Conservation (phyloP, 2,888 invertebrate species). For the Antheraea assamensis region DNA sequence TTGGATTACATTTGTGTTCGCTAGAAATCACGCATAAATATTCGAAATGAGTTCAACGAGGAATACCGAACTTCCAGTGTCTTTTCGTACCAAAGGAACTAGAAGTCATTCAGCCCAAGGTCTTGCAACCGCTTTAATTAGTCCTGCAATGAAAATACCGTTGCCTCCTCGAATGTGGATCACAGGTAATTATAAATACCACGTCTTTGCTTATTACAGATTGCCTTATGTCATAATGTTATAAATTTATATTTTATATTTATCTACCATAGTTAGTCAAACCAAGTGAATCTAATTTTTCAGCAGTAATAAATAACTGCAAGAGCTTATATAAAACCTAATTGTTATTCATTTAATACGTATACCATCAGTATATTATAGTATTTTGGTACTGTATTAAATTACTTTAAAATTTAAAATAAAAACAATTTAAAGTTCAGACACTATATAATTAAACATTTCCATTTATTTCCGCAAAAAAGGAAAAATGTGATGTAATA, state of each 20-base stretch:
- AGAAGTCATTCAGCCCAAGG: slow-evolving; percentile 77
- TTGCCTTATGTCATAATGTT: background rate
- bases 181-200: slow-evolving; percentile 56
- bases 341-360: background rate
- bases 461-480: background rate
- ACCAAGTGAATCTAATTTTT: background rate
- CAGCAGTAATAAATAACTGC: background rate
- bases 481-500: background rate
- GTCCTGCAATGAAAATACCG: slow-evolving; percentile 75
- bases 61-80: slow-evolving; percentile 46
- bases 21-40: slow-evolving; percentile 46
- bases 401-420: background rate
- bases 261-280: background rate
- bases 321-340: background rate
- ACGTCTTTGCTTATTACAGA: background rate
- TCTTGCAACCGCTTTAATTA: slow-evolving; percentile 58
- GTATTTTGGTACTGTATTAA: background rate
- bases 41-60: slow-evolving; percentile 56
- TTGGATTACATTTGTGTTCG: slow-evolving; percentile 60
- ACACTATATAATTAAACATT: background rate
- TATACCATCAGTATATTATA: background rate
- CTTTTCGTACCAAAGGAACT: slow-evolving; percentile 45
- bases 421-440: background rate
- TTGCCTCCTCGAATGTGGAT: slow-evolving; percentile 77
- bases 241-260: background rate